A percentile compares a stretch with the other conserved stretches of the same genome.
Evolutionary conservation across 2,113 vertebrate species (phyloP).

Genomic region (Tylochromis polylepis): DNA sequence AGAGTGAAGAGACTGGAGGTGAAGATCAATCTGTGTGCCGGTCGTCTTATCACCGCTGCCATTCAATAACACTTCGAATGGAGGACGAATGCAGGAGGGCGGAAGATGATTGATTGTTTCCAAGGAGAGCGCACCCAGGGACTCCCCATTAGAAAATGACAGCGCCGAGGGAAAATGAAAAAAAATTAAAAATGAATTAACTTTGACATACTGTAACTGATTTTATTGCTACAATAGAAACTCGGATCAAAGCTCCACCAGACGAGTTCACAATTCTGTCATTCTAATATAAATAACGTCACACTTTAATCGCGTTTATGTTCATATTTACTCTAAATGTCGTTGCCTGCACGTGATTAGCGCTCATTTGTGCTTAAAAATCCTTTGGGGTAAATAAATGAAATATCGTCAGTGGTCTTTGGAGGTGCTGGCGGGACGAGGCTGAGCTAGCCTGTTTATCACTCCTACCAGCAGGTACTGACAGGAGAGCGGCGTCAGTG

Average conservation of each 20-base stretch:
- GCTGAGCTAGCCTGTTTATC: background rate
- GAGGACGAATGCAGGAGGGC: background rate
- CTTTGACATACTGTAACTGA: background rate
- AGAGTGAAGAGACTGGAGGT: background rate
- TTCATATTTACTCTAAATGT: background rate
- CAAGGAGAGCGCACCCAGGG: background rate
- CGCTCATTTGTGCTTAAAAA: background rate
- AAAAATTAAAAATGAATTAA: background rate
- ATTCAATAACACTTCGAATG: constrained; percentile 27
- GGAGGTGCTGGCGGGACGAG: background rate
- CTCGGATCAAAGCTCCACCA: background rate
- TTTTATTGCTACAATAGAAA: background rate
- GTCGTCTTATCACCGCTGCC: constrained; percentile 1
- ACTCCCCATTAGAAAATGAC: background rate
- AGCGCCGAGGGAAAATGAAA: background rate
- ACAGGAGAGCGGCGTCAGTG: background rate
- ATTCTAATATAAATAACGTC: background rate
- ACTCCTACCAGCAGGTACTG: background rate
- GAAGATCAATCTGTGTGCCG: constrained; percentile 33
- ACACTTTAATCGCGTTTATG: background rate
- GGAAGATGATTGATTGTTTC: constrained; percentile 1
- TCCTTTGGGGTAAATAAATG: background rate
- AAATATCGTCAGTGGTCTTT: background rate
- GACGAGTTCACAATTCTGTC: background rate
- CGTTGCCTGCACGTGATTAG: background rate